Conservation (phyloP, 2,888 invertebrate species). For the Geophilus truncorum region DNA sequence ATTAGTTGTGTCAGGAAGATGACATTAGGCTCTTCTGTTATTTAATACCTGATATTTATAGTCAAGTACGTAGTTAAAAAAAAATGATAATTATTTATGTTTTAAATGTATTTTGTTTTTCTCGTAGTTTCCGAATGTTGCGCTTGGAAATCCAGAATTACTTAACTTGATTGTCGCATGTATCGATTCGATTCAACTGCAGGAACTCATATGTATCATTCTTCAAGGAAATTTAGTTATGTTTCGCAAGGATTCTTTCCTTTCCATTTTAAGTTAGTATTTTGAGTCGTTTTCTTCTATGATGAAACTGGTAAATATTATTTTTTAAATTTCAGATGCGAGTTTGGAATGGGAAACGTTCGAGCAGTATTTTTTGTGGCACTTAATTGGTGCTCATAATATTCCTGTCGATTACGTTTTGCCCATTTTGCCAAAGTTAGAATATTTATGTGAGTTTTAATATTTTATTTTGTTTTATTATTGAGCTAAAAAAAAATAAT, state of each 20-base stretch:
- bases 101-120: slow-evolving; percentile 30
- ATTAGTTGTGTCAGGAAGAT: slow-evolving; percentile 73
- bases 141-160: slow-evolving; percentile 80
- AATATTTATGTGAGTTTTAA: slow-evolving; percentile 47
- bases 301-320: slow-evolving; percentile 56
- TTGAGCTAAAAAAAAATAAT: not conserved
- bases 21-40: slow-evolving; percentile 84
- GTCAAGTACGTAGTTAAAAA: slow-evolving; percentile 59
- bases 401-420: slow-evolving; percentile 85
- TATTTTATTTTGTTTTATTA: not conserved
- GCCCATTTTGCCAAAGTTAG: slow-evolving; percentile 66
- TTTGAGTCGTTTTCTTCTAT: not conserved
- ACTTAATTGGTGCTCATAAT: slow-evolving; percentile 87
- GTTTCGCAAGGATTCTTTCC: slow-evolving; percentile 53
- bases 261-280: slow-evolving; percentile 50
- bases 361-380: slow-evolving; percentile 97
- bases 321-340: slow-evolving; percentile 67
- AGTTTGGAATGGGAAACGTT: slow-evolving; percentile 95
- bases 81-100: no score
- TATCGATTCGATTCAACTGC: slow-evolving; percentile 82
- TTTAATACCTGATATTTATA: slow-evolving; percentile 86
- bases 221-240: slow-evolving; percentile 69
- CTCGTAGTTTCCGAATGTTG: slow-evolving; percentile 67
- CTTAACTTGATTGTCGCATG: slow-evolving; percentile 84
- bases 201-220: slow-evolving; percentile 83